phyloP scores from a whole-genome alignment of 2,113 vertebrate species.

The Takifugu bimaculatus region DNA sequence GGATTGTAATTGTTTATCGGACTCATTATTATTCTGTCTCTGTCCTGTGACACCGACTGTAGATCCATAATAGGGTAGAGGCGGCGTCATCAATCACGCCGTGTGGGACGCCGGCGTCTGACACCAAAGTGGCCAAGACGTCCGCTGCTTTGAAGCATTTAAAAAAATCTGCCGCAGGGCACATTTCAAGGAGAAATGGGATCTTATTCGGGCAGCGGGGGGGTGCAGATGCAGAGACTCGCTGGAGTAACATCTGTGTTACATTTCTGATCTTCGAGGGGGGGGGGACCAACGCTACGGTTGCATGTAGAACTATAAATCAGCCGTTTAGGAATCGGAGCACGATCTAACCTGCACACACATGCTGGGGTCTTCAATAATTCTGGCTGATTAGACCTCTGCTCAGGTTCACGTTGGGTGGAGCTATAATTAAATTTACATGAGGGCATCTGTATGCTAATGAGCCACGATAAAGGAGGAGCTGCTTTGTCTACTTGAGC shows the following conservation, averaged over 20 bases:
- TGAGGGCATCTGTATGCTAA: neutral
- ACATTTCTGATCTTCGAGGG: neutral
- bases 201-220: neutral
- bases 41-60: slow-evolving; percentile 28
- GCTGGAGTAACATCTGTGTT: no score
- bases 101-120: slow-evolving; percentile 39
- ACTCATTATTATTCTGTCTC: slow-evolving; percentile 56
- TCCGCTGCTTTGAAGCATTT: slow-evolving; percentile 22
- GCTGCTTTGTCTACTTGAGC: neutral
- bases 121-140: slow-evolving; percentile 26
- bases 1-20: slow-evolving; percentile 61
- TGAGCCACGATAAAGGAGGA: neutral
- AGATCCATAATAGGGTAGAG: slow-evolving; percentile 46
- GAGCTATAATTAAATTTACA: slow-evolving; percentile 11
- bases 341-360: neutral
- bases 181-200: slow-evolving; percentile 22
- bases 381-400: slow-evolving; percentile 22
- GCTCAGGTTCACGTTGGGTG: slow-evolving; percentile 12
- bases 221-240: no score
- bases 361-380: slow-evolving; percentile 17
- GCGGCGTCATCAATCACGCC: slow-evolving; percentile 59
- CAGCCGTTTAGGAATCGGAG: neutral
- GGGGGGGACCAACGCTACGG: neutral
- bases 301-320: neutral
- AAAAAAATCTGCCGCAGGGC: slow-evolving; percentile 19